These are phyloP conservation scores for Myripristis jacobus DNA, from an alignment of 2,797 vertebrate genomes.

Conservation along the genomic window DNA sequence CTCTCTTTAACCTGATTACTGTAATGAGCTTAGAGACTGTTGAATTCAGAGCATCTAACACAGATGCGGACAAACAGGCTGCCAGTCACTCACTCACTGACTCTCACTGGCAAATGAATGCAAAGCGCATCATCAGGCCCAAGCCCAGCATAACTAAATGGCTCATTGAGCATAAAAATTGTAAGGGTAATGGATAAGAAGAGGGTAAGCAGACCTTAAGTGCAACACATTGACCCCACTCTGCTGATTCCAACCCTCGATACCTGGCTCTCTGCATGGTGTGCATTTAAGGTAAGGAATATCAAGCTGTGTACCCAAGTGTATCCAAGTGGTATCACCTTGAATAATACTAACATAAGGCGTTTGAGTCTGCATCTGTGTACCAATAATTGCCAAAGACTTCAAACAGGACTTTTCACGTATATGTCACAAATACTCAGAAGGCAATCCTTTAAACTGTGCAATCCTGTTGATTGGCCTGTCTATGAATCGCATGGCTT, in stretches of 20 bases:
- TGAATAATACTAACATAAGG: background rate
- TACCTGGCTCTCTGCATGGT: background rate
- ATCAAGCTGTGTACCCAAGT: background rate
- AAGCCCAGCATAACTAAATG: slow-evolving; percentile 39
- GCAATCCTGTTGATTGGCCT: background rate
- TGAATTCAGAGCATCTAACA: slow-evolving; percentile 72
- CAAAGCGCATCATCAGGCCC: slow-evolving; percentile 50
- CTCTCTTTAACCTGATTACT: slow-evolving; percentile 82
- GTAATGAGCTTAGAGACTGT: slow-evolving; percentile 79
- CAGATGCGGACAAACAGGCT: slow-evolving; percentile 64
- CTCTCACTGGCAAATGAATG: slow-evolving; percentile 50
- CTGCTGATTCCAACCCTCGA: background rate
- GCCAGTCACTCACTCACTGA: slow-evolving; percentile 44
- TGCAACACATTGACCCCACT: too few species aligned
- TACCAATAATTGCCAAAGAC: background rate
- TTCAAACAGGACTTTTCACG: background rate
- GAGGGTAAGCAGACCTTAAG: background rate
- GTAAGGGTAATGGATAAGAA: slow-evolving; percentile 45
- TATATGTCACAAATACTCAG: too few species aligned
- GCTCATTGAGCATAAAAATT: slow-evolving; percentile 54
- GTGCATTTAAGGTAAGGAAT: background rate
- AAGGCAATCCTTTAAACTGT: background rate
- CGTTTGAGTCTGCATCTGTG: slow-evolving; percentile 6
- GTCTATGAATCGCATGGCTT: too few species aligned
- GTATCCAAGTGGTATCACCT: too few species aligned